These are phyloP conservation scores for Calameuta filiformis DNA, from an alignment of 2,888 invertebrate genomes.

Conservation along the genomic window DNA sequence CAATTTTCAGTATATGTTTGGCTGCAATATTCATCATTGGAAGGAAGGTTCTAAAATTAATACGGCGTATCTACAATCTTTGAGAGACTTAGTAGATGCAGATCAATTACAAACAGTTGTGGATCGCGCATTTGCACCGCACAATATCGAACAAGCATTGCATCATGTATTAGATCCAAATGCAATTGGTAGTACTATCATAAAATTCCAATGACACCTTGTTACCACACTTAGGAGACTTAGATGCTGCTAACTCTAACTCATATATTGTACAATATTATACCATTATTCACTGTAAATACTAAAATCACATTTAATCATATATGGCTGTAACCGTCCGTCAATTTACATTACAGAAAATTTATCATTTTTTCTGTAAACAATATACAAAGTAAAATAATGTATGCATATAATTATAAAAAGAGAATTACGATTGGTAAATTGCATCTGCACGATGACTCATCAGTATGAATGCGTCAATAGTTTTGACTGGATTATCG, in stretches of 20 bases:
- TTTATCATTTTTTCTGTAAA: not conserved
- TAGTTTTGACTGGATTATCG: not conserved
- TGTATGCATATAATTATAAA: not conserved
- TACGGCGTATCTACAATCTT: constrained; percentile 54
- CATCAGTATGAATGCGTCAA: not conserved
- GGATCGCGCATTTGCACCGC: constrained; percentile 68
- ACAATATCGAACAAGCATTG: constrained; percentile 66
- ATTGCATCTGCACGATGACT: not conserved
- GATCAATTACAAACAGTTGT: constrained; percentile 71
- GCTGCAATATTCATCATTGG: constrained; percentile 54
- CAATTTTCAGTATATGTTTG: constrained; percentile 60
- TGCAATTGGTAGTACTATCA: constrained; percentile 67
- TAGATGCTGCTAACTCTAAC: not conserved
- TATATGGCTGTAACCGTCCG: not conserved
- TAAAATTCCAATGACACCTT: constrained; percentile 64
- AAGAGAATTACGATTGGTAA: not conserved
- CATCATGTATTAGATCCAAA: constrained; percentile 63
- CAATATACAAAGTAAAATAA: not conserved
- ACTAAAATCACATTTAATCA: not conserved
- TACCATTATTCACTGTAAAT: not conserved
- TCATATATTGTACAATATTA: not conserved
- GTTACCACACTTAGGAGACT: not conserved
- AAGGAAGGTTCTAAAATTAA: constrained; percentile 59
- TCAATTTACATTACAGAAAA: not conserved
- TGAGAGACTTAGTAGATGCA: constrained; percentile 68